phyloP scores from a whole-genome alignment of 2,797 vertebrate species.

The Furcifer pardalis region DNA sequence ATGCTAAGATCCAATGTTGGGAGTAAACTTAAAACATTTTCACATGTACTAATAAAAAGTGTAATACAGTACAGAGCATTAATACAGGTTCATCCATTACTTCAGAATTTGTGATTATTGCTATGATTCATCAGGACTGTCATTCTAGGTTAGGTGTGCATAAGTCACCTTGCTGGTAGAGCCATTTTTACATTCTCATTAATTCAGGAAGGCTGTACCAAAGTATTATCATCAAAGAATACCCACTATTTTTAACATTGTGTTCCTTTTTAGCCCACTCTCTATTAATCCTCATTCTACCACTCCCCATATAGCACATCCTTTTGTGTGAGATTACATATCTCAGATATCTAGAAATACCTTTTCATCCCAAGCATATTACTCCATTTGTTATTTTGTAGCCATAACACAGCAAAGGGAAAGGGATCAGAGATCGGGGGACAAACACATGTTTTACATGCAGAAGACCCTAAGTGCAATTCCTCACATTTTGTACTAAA shows the following conservation, averaged over 20 bases:
- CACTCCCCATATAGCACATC: neutral
- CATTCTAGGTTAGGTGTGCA: neutral
- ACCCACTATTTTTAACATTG: neutral
- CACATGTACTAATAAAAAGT: neutral
- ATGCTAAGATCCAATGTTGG: neutral
- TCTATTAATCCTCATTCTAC: neutral
- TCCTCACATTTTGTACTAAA: neutral
- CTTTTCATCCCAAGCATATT: neutral
- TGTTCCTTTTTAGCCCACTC: neutral
- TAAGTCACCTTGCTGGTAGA: neutral
- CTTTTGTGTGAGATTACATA: neutral
- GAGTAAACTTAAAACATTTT: too few relatives aligned
- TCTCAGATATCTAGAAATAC: neutral
- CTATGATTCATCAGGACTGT: neutral
- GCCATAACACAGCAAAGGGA: neutral
- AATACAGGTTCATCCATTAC: neutral
- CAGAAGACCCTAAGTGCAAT: neutral
- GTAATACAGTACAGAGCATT: neutral
- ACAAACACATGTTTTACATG: neutral
- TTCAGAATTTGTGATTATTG: neutral
- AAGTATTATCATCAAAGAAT: neutral
- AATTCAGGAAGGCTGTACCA: neutral
- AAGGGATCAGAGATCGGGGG: neutral
- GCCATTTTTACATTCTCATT: neutral
- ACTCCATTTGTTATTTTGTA: neutral